Base-by-base conservation (phyloP, 2,113 vertebrate genomes). In the Fulmarus glacialis region DNA sequence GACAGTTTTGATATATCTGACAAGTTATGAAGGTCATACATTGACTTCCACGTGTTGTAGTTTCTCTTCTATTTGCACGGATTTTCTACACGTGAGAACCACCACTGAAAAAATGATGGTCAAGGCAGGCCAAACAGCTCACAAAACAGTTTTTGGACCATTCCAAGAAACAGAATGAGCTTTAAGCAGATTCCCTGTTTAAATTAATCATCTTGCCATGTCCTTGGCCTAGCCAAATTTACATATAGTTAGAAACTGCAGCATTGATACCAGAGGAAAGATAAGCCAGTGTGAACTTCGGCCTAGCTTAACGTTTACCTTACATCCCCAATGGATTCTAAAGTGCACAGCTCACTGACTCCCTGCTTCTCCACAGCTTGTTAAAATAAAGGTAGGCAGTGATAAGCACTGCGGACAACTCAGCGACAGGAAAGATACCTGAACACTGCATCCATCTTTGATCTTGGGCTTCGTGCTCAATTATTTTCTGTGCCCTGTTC, bases 271-370 rank as follows among this genome's bases (percentile, higher is more conserved):
- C 15, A 73, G 55, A 32, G 36, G 34, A 48, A 4, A 45, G 50
- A 43, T 40, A 55, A 80, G 43, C 23, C 53, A 18, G 2, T 3
- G 22, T 71, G 91, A 79, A 22, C 77, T 89, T 45, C n/a, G 50
- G 6, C 55, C 50, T 43, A 45, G 67, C 29, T 30, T 23, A 7
- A 50, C 0, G 1, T 70, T 86, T 58, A 30, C 55, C 48, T 42
- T n/a, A 0, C 0, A 0, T 26, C 8, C 59, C 64, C 32, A 1
- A 0, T 7, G 87, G 84, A 48, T 30, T 89, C 36, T 36, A 7
- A 30, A 47, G 19, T 6, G 7, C 56, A 4, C 40, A 53, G 68
- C 34, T 77, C 30, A 2, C 30, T 12, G 8, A 2, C 29, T 40
- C n/a, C 11, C 77, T 27, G 14, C 56, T 77, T 23, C 67, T 87